Base-by-base conservation (phyloP, 2,797 vertebrate species). In the Sebastes itinus region DNA sequence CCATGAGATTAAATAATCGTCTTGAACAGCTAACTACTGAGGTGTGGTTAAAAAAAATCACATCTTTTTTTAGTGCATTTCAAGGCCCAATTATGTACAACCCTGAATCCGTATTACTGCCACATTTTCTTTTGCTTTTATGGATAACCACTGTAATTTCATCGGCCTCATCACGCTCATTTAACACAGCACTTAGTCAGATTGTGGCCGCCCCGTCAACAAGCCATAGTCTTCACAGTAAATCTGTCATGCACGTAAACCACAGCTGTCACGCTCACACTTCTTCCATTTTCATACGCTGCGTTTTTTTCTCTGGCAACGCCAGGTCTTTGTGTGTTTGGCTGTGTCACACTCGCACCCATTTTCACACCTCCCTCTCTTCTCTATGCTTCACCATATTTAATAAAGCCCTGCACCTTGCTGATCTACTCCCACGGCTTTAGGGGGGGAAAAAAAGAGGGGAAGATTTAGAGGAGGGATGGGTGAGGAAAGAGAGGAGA, bases 241-340 rank as follows among this genome's bases (percentile, higher is more conserved):
- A 88, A 86, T 88, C 90, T 81, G 82, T 85, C 88, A 62, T 67
- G 77, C 84, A 70, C 80, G 55, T 81, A 85, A 86, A 85, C 63
- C 78, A 14, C 87, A 87, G 80, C 83, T 87, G 89, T 62, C 85
- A 65, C 28, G 25, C 80, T 85, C 33, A 14, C 70, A 46, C 77
- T 27, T 69, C 67, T 72, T 6, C 72, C 75, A 10, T 72, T 70
- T 84, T 84, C 87, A 77, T 76, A 66, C 61, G 56, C 72, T 10
- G 65, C 32, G 3, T 83, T 84, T 86, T 77, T 46, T 42, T 42
- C 33, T 14, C 64, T 77, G 67, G 70, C 82, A 22, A 56, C 3
- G 38, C 49, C 80, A 18, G 54, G 63, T 66, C 76, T 91, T 80
- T 79, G 49, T 78, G 5, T 85, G 5, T 85, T 85, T 35, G 64